Conservation (phyloP, 64 coral and sea anemone species). For the Dendrophyllia cribrosa region DNA sequence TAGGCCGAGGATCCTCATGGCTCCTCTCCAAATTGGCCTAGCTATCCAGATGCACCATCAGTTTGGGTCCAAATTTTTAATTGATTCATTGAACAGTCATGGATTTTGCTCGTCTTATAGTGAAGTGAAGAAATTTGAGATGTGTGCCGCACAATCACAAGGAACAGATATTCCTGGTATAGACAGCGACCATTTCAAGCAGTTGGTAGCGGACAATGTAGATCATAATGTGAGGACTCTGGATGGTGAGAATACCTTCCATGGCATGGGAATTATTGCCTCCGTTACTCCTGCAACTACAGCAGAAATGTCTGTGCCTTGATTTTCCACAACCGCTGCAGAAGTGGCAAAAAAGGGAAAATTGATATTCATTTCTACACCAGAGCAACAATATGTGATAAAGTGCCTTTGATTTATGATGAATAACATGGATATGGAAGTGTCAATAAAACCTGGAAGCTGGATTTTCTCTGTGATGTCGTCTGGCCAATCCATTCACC, state of each 20-base stretch:
- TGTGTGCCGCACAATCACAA: neutral
- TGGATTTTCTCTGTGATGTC: constrained; percentile 5
- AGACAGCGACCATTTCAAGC: neutral
- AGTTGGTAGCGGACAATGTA: constrained; percentile 37
- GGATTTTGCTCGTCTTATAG: constrained; percentile 12
- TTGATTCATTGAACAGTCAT: neutral
- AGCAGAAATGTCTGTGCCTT: neutral
- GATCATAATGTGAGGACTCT: constrained; percentile 41
- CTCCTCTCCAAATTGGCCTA: neutral
- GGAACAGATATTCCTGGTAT: neutral
- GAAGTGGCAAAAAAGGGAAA: constrained; percentile 15
- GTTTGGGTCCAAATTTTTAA: neutral
- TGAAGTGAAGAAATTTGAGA: constrained; percentile 17
- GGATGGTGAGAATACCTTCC: constrained; percentile 50
- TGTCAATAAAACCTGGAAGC: constrained; percentile 13
- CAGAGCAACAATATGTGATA: neutral
- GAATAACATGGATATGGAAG: neutral
- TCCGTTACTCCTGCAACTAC: constrained; percentile 24
- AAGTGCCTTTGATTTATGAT: neutral
- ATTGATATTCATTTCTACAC: neutral
- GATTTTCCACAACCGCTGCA: neutral
- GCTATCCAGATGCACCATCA: neutral
- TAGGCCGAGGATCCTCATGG: neutral
- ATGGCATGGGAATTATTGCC: constrained; percentile 71
- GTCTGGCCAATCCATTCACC: neutral